Conservation (phyloP, 1,140 invertebrate genomes). For the Drosophila repletoides region DNA sequence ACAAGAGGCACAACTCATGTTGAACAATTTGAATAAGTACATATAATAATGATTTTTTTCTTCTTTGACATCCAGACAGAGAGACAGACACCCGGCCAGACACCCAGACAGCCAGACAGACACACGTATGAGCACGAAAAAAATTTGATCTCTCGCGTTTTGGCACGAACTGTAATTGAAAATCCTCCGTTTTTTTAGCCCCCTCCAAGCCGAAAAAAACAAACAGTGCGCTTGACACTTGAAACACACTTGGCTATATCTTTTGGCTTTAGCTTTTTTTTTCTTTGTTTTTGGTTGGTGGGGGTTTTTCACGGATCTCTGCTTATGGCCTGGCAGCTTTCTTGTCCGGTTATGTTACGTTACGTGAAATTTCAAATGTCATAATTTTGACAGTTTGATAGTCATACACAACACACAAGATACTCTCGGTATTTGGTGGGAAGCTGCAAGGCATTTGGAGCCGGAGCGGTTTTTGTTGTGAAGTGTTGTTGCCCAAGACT, state of each 20-base stretch:
- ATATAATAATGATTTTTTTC: constrained; percentile 33
- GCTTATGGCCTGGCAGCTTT: constrained; percentile 52
- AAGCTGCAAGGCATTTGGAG: constrained; percentile 30
- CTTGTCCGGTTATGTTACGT: constrained; percentile 62
- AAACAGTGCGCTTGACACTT: constrained; percentile 63
- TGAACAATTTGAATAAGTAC: constrained; percentile 73
- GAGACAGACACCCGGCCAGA: constrained; percentile 40
- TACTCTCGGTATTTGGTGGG: constrained; percentile 19
- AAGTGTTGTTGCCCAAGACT: constrained; percentile 49
- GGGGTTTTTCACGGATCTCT: constrained; percentile 59
- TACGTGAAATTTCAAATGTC: constrained; percentile 81
- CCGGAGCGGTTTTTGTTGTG: constrained; percentile 20
- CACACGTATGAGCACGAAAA: constrained; percentile 35
- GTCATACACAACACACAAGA: constrained; percentile 48
- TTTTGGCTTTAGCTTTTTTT: constrained; percentile 28
- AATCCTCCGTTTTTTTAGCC: constrained; percentile 57
- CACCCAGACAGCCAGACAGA: constrained; percentile 37
- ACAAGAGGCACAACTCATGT: constrained; percentile 64
- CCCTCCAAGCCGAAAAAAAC: constrained; percentile 30
- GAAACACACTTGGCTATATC: constrained; percentile 70
- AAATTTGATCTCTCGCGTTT: constrained; percentile 76
- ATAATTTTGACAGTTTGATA: constrained; percentile 82
- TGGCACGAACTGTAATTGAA: constrained; percentile 79
- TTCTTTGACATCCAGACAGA: constrained; percentile 57
- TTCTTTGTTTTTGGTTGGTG: not conserved